phyloP scores from a whole-genome alignment of 2,113 vertebrate genomes.

The Apistogramma diplotaenia region DNA sequence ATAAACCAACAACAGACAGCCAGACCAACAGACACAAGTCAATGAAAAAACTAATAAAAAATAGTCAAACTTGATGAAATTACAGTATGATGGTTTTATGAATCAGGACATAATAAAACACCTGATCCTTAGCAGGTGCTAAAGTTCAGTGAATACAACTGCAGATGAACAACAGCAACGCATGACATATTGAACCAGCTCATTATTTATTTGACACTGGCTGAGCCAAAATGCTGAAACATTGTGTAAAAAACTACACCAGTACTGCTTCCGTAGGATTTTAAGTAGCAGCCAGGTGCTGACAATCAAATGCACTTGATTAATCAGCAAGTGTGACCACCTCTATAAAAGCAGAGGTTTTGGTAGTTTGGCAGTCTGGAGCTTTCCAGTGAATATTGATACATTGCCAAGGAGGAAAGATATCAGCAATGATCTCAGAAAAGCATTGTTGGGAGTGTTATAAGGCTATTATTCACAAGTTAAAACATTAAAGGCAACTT shows the following conservation, averaged over 20 bases:
- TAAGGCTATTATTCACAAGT: not conserved
- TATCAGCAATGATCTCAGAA: too few species aligned
- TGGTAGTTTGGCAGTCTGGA: not conserved
- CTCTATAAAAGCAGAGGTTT: not conserved
- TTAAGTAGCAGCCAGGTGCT: not conserved
- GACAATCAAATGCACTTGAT: not conserved
- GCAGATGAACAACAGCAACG: not conserved
- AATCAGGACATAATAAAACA: not conserved
- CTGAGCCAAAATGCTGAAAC: not conserved
- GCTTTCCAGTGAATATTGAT: not conserved
- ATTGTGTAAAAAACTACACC: not conserved
- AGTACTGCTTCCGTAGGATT: not conserved
- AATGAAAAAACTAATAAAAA: not conserved
- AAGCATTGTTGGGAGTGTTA: not conserved
- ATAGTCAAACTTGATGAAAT: not conserved
- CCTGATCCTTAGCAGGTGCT: not conserved
- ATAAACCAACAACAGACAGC: slow-evolving; percentile 4
- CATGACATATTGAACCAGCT: not conserved
- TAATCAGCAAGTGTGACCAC: not conserved
- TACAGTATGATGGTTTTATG: not conserved
- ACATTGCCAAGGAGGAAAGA: too few species aligned
- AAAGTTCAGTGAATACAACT: not conserved
- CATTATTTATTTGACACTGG: not conserved
- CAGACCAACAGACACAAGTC: not conserved
- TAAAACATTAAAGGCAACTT: not conserved